Evolutionary conservation across 2,113 vertebrate species (phyloP).

Genomic region (Origma solitaria): DNA sequence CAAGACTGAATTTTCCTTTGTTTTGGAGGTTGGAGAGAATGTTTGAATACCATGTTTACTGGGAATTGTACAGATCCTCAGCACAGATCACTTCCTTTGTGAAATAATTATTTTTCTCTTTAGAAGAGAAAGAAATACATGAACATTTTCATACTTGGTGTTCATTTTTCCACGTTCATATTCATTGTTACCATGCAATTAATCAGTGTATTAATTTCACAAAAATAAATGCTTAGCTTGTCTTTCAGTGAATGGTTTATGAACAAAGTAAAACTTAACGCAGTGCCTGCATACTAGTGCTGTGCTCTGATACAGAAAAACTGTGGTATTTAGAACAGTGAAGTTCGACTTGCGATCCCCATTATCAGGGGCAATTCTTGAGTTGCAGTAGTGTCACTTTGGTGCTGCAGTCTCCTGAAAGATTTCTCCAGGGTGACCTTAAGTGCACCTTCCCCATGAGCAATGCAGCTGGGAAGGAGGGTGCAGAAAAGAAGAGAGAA

Average conservation of each 20-base stretch:
- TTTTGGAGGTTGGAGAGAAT: background rate
- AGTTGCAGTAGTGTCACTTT: background rate
- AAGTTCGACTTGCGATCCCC: background rate
- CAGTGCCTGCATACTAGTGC: background rate
- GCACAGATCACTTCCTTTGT: background rate
- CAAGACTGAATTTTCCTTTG: background rate
- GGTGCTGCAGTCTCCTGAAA: background rate
- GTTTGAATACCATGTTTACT: background rate
- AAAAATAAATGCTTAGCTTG: background rate
- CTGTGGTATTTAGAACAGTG: background rate
- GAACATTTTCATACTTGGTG: background rate
- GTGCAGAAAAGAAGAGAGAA: slow-evolving; percentile 28
- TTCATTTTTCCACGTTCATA: background rate
- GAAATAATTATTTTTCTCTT: background rate
- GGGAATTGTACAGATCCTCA: background rate
- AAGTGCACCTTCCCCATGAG: slow-evolving; percentile 44
- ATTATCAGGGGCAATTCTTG: background rate
- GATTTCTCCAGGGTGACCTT: slow-evolving; percentile 34
- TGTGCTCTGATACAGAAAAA: background rate
- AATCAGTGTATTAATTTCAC: background rate
- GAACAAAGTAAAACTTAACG: background rate
- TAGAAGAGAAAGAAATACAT: background rate
- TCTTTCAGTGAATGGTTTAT: background rate
- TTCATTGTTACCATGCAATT: background rate
- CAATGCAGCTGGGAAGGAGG: slow-evolving; percentile 7